Evolutionary conservation across 2,797 vertebrate species (phyloP).

Genomic region (Eurystomus glaucurus): DNA sequence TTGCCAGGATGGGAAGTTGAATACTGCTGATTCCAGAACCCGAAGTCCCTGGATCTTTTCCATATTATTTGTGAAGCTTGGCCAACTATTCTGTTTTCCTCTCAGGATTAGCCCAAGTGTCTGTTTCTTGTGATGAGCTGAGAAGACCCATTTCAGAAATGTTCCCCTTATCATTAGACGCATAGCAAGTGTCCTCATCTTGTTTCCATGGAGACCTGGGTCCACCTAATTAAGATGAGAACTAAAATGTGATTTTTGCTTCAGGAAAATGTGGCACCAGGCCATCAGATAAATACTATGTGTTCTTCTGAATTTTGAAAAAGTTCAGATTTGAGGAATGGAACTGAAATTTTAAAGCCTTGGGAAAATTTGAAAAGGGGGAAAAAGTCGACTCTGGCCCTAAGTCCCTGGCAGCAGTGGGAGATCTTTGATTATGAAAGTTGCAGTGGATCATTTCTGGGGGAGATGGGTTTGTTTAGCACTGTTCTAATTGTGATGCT

Average conservation of each 20-base stretch:
- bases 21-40: slow-evolving; percentile 19
- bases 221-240: neutral
- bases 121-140: slow-evolving; percentile 42
- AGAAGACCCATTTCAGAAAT: neutral
- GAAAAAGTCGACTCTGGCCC: neutral
- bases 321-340: neutral
- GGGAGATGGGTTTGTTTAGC: neutral
- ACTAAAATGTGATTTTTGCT: neutral
- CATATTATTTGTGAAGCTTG: slow-evolving; percentile 49
- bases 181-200: neutral
- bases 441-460: neutral
- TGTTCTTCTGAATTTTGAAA: neutral
- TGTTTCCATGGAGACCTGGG: neutral
- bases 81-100: slow-evolving; percentile 54
- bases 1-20: neutral
- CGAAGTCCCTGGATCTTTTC: slow-evolving; percentile 58
- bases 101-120: slow-evolving; percentile 31
- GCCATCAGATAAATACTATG: neutral
- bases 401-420: neutral
- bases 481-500: neutral
- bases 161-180: slow-evolving; percentile 13
- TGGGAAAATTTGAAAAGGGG: neutral
- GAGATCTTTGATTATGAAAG: neutral
- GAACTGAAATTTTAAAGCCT: neutral
- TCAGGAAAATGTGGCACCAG: neutral